phyloP scores from a whole-genome alignment of 2,797 vertebrate genomes.

The Lagodon rhomboides region DNA sequence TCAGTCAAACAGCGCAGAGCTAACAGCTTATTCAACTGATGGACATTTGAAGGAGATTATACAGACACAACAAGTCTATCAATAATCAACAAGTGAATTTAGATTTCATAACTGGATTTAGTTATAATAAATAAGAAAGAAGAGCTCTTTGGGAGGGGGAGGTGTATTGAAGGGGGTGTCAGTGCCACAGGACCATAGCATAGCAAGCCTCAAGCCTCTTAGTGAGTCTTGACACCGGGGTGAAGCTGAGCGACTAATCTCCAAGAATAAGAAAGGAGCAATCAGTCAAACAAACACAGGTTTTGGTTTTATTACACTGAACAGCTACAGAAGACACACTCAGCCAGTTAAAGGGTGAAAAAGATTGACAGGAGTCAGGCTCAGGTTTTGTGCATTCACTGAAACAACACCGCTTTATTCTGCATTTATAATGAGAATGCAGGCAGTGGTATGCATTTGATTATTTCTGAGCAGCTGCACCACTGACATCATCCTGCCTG shows the following conservation, averaged over 20 bases:
- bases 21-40: background rate
- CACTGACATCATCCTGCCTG: background rate
- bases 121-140: background rate
- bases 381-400: background rate
- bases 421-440: background rate
- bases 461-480: background rate
- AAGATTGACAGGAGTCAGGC: background rate
- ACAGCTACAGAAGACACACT: background rate
- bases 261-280: conserved; percentile 6
- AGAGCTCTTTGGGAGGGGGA: too few species aligned
- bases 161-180: too few species aligned
- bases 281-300: background rate
- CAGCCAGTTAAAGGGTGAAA: too few species aligned
- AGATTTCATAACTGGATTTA: background rate
- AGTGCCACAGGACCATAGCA: too few species aligned
- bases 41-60: background rate
- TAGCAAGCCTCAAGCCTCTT: conserved; percentile 48
- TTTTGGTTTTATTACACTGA: background rate
- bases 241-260: conserved; percentile 46
- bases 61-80: background rate
- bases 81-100: background rate
- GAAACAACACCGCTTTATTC: too few species aligned
- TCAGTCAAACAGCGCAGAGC: background rate
- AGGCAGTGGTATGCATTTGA: too few species aligned
- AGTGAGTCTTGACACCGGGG: conserved; percentile 35